These are phyloP conservation scores for Erinaceus europaeus DNA, from an alignment of 2,113 vertebrate genomes.

Conservation along the genomic window DNA sequence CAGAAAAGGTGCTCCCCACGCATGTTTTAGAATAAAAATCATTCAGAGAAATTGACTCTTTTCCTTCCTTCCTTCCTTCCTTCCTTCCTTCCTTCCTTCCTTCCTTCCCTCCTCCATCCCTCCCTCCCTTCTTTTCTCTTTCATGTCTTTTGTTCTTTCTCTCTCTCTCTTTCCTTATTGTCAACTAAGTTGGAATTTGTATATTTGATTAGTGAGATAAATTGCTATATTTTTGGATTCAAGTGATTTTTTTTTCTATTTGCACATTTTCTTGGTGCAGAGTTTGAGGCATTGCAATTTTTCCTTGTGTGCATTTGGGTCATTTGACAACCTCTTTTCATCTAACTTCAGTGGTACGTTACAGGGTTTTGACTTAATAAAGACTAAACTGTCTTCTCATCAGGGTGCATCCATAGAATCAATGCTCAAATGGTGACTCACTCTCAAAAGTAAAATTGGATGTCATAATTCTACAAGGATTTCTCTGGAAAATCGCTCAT, in stretches of 20 bases:
- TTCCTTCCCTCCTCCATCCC: no score
- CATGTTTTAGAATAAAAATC: no score
- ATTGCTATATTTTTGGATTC: neutral
- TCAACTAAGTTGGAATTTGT: constrained; percentile 23
- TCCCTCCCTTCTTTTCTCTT: no score
- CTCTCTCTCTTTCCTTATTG: neutral
- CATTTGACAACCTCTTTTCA: neutral
- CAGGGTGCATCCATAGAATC: neutral
- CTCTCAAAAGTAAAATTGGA: neutral
- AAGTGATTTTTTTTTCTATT: neutral
- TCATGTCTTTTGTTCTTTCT: no score
- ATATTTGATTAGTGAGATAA: constrained; percentile 21
- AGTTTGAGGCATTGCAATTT: neutral
- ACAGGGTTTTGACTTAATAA: constrained; percentile 10
- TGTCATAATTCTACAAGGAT: constrained; percentile 20
- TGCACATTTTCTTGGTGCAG: neutral
- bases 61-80: no score
- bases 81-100: no score
- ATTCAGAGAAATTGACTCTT: no score
- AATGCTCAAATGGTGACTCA: constrained; percentile 2
- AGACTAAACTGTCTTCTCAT: neutral
- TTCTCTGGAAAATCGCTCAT: constrained; percentile 7
- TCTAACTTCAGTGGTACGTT: constrained; percentile 15
- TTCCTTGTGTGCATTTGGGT: constrained; percentile 5
- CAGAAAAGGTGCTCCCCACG: no score